Percentiles rank a stretch among this genome's conserved stretches.
These are phyloP conservation scores for Nomada lathburiana DNA, from an alignment of 2,888 invertebrate species.

Conservation along the genomic window DNA sequence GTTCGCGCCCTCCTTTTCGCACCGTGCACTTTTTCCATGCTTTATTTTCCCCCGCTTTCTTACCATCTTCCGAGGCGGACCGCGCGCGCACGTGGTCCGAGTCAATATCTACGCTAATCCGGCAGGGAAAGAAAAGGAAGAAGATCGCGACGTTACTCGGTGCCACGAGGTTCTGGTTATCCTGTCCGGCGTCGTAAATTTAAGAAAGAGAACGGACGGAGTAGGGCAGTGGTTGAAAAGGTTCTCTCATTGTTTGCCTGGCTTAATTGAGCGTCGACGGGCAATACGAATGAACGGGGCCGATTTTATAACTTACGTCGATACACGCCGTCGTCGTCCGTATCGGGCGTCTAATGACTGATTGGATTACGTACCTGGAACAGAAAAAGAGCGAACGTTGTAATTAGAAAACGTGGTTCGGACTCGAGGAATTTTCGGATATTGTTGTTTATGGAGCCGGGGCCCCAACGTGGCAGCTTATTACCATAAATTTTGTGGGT, in stretches of 20 bases:
- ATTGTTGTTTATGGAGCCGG: slow-evolving; percentile 43
- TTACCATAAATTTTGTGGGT: slow-evolving; percentile 61
- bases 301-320: slow-evolving; percentile 57
- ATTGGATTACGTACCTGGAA: slow-evolving; percentile 79
- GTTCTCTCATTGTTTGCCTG: slow-evolving; percentile 57
- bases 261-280: slow-evolving; percentile 58
- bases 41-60: not conserved
- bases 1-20: slow-evolving; percentile 35
- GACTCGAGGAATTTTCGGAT: slow-evolving; percentile 35
- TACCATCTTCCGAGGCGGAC: not conserved
- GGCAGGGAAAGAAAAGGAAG: slow-evolving; percentile 65
- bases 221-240: not conserved
- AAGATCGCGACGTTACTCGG: slow-evolving; percentile 34
- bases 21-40: slow-evolving; percentile 38
- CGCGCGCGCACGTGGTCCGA: slow-evolving; percentile 1
- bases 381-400: slow-evolving; percentile 67
- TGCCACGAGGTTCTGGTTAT: slow-evolving; percentile 54
- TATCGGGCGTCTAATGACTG: slow-evolving; percentile 43
- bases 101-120: slow-evolving; percentile 72
- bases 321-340: not conserved
- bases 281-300: slow-evolving; percentile 53
- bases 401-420: slow-evolving; percentile 53
- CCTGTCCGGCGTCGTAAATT: slow-evolving; percentile 56
- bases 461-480: slow-evolving; percentile 40
- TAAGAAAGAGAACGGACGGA: not conserved